Conservation (phyloP, 53 echinoderm and acorn worm species). For the Hippasteria phrygiana region DNA sequence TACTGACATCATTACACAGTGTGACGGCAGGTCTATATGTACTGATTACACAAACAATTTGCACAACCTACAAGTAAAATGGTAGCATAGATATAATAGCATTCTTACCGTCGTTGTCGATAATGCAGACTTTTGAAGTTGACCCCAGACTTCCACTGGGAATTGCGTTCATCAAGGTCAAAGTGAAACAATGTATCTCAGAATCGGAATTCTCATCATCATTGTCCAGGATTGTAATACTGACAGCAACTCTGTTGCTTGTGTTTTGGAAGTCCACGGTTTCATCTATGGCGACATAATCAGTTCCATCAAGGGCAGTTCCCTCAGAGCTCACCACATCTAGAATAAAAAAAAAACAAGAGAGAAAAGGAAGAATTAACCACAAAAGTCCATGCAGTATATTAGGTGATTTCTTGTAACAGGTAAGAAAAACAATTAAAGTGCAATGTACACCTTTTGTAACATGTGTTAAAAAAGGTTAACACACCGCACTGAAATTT, state of each 20-base stretch:
- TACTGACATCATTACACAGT: too few species aligned
- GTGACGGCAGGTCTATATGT: too few species aligned
- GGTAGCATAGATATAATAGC: too few species aligned
- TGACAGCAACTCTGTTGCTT: background rate
- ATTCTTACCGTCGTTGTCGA: slow-evolving; percentile 14
- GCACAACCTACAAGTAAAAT: too few species aligned
- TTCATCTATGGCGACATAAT: background rate
- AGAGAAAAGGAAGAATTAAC: background rate
- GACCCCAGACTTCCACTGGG: background rate
- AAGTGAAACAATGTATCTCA: slow-evolving; percentile 8
- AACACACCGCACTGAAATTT: too few species aligned
- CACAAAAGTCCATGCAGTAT: too few species aligned
- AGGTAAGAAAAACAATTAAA: too few species aligned
- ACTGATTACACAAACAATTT: too few species aligned
- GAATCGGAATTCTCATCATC: background rate
- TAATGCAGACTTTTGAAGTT: slow-evolving; percentile 11
- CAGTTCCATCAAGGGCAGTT: background rate
- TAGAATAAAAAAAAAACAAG: background rate
- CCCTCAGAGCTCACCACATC: slow-evolving; percentile 1
- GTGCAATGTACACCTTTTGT: too few species aligned
- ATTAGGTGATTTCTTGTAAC: too few species aligned
- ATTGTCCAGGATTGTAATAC: background rate
- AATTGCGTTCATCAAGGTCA: background rate
- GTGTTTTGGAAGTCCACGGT: background rate
- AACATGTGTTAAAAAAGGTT: too few species aligned